phyloP scores from a whole-genome alignment of 2,888 invertebrate species.

The Abrostola triplasia region DNA sequence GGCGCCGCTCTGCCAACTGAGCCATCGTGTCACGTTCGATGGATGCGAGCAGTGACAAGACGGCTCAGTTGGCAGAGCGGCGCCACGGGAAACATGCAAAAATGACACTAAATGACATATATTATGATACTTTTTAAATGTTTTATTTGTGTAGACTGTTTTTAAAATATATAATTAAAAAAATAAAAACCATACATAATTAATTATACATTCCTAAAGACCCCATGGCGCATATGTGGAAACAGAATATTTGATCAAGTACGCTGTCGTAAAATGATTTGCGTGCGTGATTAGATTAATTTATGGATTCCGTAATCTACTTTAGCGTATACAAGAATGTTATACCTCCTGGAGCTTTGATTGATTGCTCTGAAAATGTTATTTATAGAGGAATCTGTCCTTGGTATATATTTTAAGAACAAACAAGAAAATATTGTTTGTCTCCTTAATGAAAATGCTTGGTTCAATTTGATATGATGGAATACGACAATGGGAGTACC shows the following conservation, averaged over 20 bases:
- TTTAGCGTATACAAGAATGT: constrained; percentile 24
- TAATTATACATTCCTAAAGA: no score
- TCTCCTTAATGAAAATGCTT: constrained; percentile 9
- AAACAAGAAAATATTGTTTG: constrained; percentile 22
- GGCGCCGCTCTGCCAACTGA: no score
- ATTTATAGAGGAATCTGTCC: constrained; percentile 29
- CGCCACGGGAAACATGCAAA: no score
- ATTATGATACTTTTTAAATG: no score
- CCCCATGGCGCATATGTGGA: neutral
- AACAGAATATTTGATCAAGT: neutral
- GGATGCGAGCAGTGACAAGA: no score
- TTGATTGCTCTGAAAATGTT: constrained; percentile 29
- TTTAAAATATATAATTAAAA: no score
- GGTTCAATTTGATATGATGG: neutral
- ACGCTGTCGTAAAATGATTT: neutral
- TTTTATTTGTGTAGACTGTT: no score
- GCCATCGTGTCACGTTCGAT: no score
- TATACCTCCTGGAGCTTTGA: constrained; percentile 13
- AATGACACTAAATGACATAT: no score
- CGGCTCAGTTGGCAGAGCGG: no score
- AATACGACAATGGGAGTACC: no score
- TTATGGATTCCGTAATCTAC: constrained; percentile 33
- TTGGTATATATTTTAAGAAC: constrained; percentile 20
- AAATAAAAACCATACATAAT: no score
- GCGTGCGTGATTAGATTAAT: constrained; percentile 34